Percentiles rank a stretch among this genome's conserved stretches.
Evolutionary conservation across 2,797 vertebrate genomes (phyloP).

Genomic region (Zenarchopterus dispar): DNA sequence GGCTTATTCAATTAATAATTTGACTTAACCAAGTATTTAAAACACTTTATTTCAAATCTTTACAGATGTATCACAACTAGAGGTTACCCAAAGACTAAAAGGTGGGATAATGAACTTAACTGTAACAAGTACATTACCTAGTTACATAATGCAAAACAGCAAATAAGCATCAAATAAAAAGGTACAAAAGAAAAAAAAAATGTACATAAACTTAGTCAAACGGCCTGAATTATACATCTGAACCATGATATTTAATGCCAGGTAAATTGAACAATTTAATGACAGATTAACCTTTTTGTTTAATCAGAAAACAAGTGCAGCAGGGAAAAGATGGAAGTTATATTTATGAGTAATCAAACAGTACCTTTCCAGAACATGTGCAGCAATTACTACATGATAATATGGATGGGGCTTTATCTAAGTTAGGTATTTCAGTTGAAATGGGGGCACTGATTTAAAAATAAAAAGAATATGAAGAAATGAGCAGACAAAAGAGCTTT

Average conservation of each 20-base stretch:
- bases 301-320: conserved; percentile 72
- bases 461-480: conserved; percentile 50
- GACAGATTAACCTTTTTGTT: conserved; percentile 51
- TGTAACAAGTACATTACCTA: conserved; percentile 79
- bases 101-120: conserved; percentile 71
- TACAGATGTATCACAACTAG: conserved; percentile 84
- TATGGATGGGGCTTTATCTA: conserved; percentile 43
- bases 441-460: conserved; percentile 57
- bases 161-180: conserved; percentile 73
- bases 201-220: conserved; percentile 58
- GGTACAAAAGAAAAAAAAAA: conserved; percentile 61
- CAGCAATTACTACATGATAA: conserved; percentile 49
- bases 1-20: not conserved
- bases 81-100: conserved; percentile 79
- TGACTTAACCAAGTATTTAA: conserved; percentile 70
- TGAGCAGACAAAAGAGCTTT: conserved; percentile 56
- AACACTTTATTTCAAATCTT: conserved; percentile 85
- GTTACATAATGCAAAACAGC: conserved; percentile 80
- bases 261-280: conserved; percentile 48
- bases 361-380: conserved; percentile 74
- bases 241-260: conserved; percentile 60
- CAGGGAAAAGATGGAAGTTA: conserved; percentile 60
- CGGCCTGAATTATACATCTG: conserved; percentile 76
- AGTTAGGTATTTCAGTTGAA: conserved; percentile 44
- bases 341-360: conserved; percentile 67